Evolutionary conservation across 2,888 invertebrate species (phyloP), one percentile per base, ranked within the genome.

Genomic region (Macropis europaea): DNA sequence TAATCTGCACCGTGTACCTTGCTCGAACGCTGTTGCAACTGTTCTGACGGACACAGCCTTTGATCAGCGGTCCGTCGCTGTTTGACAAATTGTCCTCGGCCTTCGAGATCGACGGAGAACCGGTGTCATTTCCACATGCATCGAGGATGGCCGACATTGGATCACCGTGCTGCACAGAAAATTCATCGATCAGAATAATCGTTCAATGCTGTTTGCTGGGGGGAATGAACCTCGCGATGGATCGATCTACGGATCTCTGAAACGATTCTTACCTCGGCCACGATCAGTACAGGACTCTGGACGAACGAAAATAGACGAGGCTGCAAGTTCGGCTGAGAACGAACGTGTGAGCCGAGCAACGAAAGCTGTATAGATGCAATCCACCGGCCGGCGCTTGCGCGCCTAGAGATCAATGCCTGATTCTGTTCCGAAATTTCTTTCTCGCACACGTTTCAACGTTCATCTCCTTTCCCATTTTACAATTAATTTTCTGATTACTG

Each of bases 11-110:
- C n/a, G n/a, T n/a, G n/a, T 19, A 82, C 80, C 82, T 76, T 2
- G 52, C 22, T 5, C 63, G 68, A 22, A 73, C 59, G 30, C 68
- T 80, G 43, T 54, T 63, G 45, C 62, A 71, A 43, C 73, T 82
- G 15, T 77, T 79, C 38, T 66, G 76, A 11, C 68, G 66, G 40
- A 77, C 32, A 9, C 45, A 70, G 43, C 84, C 81, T 76, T 84
- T 85, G 32, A 90, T 83, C 54, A 89, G 69, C 2, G 89, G 89
- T 2, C 88, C 88, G 53, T 90, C 89, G 50, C 88, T 89, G 62
- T 89, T 90, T 22, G 89, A 89, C 43, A 89, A 75, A 81, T 88
- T 88, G 69, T 90, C 89, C 53, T 90, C 89, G 30, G 84, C 79
- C 62, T 86, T 86, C 11, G 89, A 88, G 81, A 89, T 87, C 56